These are phyloP conservation scores for Psylliodes chrysocephalus DNA, from an alignment of 2,888 invertebrate genomes.

Conservation along the genomic window DNA sequence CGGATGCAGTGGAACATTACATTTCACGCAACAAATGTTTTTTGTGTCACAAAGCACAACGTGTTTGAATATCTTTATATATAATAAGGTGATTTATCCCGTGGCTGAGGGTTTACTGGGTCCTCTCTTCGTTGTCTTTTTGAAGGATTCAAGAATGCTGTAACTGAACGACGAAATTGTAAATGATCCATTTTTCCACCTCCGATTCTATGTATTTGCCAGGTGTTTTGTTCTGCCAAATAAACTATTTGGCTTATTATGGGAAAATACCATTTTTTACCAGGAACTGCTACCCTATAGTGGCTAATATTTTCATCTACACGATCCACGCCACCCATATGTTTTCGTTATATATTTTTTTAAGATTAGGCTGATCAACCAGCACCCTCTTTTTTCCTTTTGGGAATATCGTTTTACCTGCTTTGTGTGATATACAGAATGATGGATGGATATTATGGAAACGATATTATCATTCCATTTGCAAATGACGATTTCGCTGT, in stretches of 20 bases:
- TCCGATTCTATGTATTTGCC: background rate
- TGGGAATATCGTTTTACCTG: background rate
- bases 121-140: background rate
- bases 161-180: background rate
- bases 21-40: background rate
- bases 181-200: background rate
- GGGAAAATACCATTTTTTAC: background rate
- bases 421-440: background rate
- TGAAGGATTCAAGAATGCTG: background rate
- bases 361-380: background rate
- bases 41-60: background rate
- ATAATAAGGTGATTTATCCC: background rate
- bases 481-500: too few relatives aligned
- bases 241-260: background rate
- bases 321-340: background rate
- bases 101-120: background rate
- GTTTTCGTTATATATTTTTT: background rate
- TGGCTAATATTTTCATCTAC: background rate
- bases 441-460: background rate
- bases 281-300: background rate
- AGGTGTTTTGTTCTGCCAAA: background rate
- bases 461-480: background rate
- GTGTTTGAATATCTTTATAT: background rate
- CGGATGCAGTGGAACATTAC: background rate
- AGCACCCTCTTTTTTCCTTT: too few relatives aligned